phyloP scores from a whole-genome alignment of 1,140 invertebrate species.

The Drosophila lini region DNA sequence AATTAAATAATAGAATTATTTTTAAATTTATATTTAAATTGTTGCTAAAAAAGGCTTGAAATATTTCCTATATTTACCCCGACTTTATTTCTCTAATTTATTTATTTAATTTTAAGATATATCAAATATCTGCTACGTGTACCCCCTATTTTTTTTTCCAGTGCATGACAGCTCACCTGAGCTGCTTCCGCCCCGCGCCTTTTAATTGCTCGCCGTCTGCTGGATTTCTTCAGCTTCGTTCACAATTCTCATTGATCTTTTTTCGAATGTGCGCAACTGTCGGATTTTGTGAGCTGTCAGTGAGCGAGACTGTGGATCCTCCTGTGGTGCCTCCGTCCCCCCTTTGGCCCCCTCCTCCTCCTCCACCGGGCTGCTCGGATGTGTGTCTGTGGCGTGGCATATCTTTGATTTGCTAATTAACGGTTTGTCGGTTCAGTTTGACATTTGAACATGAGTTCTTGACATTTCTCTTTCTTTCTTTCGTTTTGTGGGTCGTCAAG shows the following conservation, averaged over 20 bases:
- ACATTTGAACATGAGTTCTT: conserved; percentile 82
- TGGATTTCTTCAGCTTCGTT: conserved; percentile 79
- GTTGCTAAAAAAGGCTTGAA: neutral
- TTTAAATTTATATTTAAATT: too few relatives aligned
- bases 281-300: conserved; percentile 77
- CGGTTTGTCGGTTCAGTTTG: conserved; percentile 81
- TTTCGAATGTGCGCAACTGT: conserved; percentile 81
- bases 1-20: too few relatives aligned
- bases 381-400: conserved; percentile 66
- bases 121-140: too few relatives aligned
- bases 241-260: conserved; percentile 83
- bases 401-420: conserved; percentile 83
- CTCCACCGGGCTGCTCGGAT: neutral
- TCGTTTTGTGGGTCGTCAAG: conserved; percentile 19
- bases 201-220: conserved; percentile 78
- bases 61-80: neutral
- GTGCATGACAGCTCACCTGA: conserved; percentile 30
- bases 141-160: neutral
- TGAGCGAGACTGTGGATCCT: conserved; percentile 33
- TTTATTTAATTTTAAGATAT: too few relatives aligned
- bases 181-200: conserved; percentile 34
- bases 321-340: neutral
- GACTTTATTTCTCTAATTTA: too few relatives aligned
- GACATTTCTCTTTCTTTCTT: conserved; percentile 57
- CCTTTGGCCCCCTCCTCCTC: neutral